Base-by-base conservation (phyloP, 1,140 invertebrate genomes). In the Leptopilina clavipes region DNA sequence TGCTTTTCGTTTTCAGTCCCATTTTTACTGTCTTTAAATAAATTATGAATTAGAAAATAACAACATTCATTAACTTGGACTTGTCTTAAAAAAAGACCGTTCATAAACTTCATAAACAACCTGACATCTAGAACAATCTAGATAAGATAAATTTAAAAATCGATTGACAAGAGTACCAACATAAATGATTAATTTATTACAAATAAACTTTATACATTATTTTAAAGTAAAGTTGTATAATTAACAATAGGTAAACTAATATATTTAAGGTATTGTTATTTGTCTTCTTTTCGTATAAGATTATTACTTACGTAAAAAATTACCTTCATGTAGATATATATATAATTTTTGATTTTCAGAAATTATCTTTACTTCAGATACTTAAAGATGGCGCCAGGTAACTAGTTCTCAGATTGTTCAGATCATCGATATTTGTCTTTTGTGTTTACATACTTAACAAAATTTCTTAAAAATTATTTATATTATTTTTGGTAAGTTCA, bases 1-100 rank as follows among this genome's bases (percentile, higher is more conserved):
- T 87, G 73, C 82, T 73, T 65, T 78, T 86, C 18, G 87, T 88
- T 65, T 87, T 87, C 11, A 87, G 45, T 6, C 77, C 71, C 86
- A 88, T 87, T 75, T 81, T 83, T 22, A 3, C 7, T 31, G 25
- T 31, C 14, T 65, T 37, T 14, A 31, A 31, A 9, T 14, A 14
- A 14, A 14, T 17, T 17, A 17, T 7, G 7, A 52, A n/a, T 52
- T 52, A 52, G 14, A 17, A 52, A 48, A 52, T 52, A 17, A 17
- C 48, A 65, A 1, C 19, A 65, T 25, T 25, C 25, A 25, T 59
- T 22, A 14, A 14, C 56, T 18, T 14, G 3, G 6, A 65, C 22
- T 6, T 14, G 5, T 17, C 14, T 52, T 65, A 31, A 5, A 37
- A 65, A 65, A 65, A 14, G 59, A 65, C 59, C 59, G 59, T 37